Evolutionary conservation across 2,113 vertebrate species (phyloP), one percentile per base, ranked within the genome.

Genomic region (Falco punctatus): DNA sequence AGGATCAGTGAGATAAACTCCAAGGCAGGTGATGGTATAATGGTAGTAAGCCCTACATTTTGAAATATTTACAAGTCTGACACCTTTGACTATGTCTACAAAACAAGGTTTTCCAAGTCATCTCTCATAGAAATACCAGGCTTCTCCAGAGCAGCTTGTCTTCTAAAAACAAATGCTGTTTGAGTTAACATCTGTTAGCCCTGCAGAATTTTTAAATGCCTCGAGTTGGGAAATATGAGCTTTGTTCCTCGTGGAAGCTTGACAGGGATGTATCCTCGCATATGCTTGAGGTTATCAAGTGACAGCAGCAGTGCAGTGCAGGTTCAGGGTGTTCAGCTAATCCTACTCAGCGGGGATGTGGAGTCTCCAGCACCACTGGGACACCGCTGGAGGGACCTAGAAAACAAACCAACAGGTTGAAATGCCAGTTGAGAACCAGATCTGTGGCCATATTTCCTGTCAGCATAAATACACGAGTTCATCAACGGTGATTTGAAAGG

Each of bases 231-330:
- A 81, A 86, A 55, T 42, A 38, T 0, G 1, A 71, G 15, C 44
- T 95, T 67, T 62, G 10, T 3, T 82, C 15, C 49, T 80, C 35
- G 10, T 66, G 69, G 28, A 81, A 38, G 22, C 32, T 78, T 74
- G 30, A 11, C 15, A 51, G 11, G 13, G 20, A 32, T 5, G 1
- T 3, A 3, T 59, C 28, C 9, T 81, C 78, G 20, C 0, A 0
- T 21, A 15, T 0, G 2, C 20, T 57, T 18, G n/a, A 54, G 20
- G 4, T 67, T 59, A 24, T 0, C 1, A 1, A 42, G 46, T 46
- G 74, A 24, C 26, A 75, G 33, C 30, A 79, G 49, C 57, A 79
- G 24, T 2, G 17, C 13, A 52, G 7, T 14, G 7, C 48, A 38
- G 11, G 21, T 48, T 66, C 59, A 67, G 13, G 5, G 8, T n/a